Conservation (phyloP, 64 coral and sea anemone genomes). For the Montipora capricornis region DNA sequence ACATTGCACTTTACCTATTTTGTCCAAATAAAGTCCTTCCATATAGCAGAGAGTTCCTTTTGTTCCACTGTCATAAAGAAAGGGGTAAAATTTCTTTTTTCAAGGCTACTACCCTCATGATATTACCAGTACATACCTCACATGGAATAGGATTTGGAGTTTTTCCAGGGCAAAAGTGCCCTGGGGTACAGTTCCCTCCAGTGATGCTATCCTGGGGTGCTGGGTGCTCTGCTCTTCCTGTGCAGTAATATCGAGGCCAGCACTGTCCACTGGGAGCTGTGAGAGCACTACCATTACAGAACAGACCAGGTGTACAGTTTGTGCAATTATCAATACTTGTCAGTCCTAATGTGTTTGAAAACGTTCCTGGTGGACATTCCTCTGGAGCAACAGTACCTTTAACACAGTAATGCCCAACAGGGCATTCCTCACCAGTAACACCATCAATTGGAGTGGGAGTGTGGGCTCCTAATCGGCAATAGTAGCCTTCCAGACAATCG, state of each 20-base stretch:
- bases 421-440: slow-evolving; percentile 78
- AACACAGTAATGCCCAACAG: slow-evolving; percentile 87
- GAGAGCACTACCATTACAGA: slow-evolving; percentile 90
- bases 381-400: slow-evolving; percentile 87
- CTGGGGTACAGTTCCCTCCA: slow-evolving; percentile 95
- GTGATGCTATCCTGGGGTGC: slow-evolving; percentile 85
- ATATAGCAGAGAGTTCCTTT: no score
- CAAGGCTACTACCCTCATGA: neutral
- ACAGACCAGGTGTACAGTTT: slow-evolving; percentile 91
- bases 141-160: slow-evolving; percentile 94
- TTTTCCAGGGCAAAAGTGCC: slow-evolving; percentile 90
- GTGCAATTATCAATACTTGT: slow-evolving; percentile 58
- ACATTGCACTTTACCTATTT: neutral
- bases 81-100: neutral
- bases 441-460: slow-evolving; percentile 88
- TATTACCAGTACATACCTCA: slow-evolving; percentile 60
- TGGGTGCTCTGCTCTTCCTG: slow-evolving; percentile 75
- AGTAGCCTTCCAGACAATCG: slow-evolving; percentile 83
- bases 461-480: slow-evolving; percentile 81
- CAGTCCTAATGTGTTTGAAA: slow-evolving; percentile 80
- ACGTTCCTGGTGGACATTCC: slow-evolving; percentile 91
- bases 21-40: no score
- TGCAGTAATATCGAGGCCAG: slow-evolving; percentile 88
- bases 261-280: slow-evolving; percentile 82
- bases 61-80: neutral